Conservation (phyloP, 2,888 invertebrate genomes). For the Lysandra bellargus region DNA sequence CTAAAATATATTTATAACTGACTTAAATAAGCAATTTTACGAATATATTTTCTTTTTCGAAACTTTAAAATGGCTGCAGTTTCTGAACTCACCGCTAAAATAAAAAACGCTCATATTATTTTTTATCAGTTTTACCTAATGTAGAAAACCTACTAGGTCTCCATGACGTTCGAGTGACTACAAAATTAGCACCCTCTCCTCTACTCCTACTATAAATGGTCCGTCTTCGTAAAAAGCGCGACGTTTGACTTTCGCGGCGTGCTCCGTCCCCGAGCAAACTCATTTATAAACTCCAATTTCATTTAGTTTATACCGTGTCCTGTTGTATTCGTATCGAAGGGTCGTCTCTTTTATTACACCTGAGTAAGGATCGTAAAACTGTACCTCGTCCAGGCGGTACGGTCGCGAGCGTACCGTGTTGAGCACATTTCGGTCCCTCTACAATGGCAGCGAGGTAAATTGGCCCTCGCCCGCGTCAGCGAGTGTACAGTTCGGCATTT, state of each 20-base stretch:
- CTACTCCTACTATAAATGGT: too few species aligned
- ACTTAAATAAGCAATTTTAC: too few species aligned
- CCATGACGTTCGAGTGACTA: too few species aligned
- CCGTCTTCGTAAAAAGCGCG: background rate
- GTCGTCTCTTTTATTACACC: slow-evolving; percentile 1
- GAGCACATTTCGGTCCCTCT: background rate
- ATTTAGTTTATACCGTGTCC: background rate
- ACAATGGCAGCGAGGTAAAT: background rate
- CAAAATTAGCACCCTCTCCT: too few species aligned
- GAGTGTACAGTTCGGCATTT: background rate
- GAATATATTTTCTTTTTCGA: too few species aligned
- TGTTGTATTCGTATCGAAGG: slow-evolving; percentile 6
- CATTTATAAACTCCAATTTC: slow-evolving; percentile 16
- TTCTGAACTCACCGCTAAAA: too few species aligned
- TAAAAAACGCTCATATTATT: too few species aligned
- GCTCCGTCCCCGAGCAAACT: background rate
- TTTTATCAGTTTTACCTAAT: too few species aligned
- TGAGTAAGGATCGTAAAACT: slow-evolving; percentile 12
- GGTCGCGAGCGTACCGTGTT: background rate
- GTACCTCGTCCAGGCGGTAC: background rate
- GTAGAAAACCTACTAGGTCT: too few species aligned
- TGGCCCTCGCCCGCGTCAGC: background rate
- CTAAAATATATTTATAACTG: too few species aligned
- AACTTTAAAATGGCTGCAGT: too few species aligned
- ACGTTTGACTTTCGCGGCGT: background rate